Base-by-base conservation (phyloP, 2,113 vertebrate genomes). In the Bos taurus region DNA sequence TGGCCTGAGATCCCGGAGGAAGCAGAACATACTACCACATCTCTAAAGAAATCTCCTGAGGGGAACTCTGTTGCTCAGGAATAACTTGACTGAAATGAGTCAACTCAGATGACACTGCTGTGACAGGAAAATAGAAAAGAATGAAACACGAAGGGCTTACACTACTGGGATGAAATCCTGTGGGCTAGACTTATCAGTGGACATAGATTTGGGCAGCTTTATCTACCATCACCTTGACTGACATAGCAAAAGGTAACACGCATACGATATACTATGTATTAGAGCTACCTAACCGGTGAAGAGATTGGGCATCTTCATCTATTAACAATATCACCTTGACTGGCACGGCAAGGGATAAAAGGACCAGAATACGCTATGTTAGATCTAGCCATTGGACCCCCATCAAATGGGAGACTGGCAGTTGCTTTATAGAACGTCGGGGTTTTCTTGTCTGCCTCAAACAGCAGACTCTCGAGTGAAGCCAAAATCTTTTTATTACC, bases 381-480 rank as follows among this genome's bases (percentile, higher is more conserved):
- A 46, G 40, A 14, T 89, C 30, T 25, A 19, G 0, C 26, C 19
- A 19, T 15, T 4, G n/a, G 56, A 26, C 19, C 13, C 26, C 11
- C 7, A 16, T 28, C 54, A 43, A 48, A 46, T 3, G 33, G 86
- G 59, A 33, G 88, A n/a, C 36, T 30, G 50, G 26, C 21, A 10
- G 5, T 5, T 14, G 60, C 21, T 48, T 64, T 54, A 43, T 8
- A 85, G n/a, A 57, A 21, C 2, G 4, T 33, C 74, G 11, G 78
- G 26, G 30, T n/a, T 88, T 48, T 81, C 81, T 19, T 85, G 94
- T 83, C 59, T 80, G 88, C 25, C 48, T 92, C 78, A 46, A 52
- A 92, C 23, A 7, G 26, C 88, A 77, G 84, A 88, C 80, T 57
- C 40, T 48, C 15, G 30, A 87, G 88, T 57, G 77, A 94, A 94